Percentiles rank a stretch among this genome's conserved stretches.
phyloP scores from a whole-genome alignment of 1,140 invertebrate genomes.

The Hermetia illucens region DNA sequence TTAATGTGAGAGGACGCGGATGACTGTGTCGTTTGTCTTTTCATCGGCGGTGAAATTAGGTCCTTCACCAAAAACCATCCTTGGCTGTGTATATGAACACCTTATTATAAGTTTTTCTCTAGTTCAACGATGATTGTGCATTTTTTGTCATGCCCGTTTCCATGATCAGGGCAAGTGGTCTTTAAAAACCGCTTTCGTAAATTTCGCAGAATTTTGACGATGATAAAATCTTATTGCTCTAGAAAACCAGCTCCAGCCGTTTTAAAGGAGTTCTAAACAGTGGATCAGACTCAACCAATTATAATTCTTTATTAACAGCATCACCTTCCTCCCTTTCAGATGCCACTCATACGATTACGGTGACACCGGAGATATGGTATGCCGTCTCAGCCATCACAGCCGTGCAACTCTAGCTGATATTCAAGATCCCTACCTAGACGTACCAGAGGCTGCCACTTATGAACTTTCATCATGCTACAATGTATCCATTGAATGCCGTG shows the following conservation, averaged over 20 bases:
- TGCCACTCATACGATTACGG: constrained; percentile 90
- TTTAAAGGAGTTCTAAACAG: not conserved
- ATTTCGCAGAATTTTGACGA: no score
- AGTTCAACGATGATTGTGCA: no score
- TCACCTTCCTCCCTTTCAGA: constrained; percentile 32
- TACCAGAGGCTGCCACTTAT: constrained; percentile 78
- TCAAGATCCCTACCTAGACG: constrained; percentile 79
- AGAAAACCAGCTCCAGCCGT: not conserved
- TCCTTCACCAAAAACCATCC: no score
- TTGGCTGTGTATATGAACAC: no score
- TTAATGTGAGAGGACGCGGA: no score
- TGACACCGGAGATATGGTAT: constrained; percentile 83
- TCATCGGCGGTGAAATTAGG: no score
- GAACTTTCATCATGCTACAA: constrained; percentile 90
- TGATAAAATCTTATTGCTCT: not conserved
- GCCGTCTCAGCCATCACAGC: constrained; percentile 80
- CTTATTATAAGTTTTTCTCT: no score
- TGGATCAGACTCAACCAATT: not conserved
- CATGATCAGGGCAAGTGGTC: no score
- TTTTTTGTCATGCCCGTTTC: no score
- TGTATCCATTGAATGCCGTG: constrained; percentile 80
- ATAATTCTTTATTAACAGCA: no score
- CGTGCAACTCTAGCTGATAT: constrained; percentile 76
- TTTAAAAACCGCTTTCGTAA: no score
- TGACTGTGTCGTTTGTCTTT: no score